Base-by-base conservation (phyloP, 2,797 vertebrate genomes). In the Leptatherina wallacei region DNA sequence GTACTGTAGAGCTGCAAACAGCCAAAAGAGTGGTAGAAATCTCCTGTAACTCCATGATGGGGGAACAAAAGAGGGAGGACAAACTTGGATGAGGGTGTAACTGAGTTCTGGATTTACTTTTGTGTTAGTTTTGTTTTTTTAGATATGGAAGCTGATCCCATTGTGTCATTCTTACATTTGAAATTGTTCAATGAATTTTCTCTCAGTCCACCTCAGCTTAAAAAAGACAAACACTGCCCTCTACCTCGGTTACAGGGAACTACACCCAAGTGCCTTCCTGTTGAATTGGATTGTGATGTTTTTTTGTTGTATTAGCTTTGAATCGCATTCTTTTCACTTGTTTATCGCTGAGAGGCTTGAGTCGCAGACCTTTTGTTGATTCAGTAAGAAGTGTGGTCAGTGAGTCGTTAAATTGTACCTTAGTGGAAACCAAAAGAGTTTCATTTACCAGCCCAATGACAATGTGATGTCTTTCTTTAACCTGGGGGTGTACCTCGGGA, bases 211-310 rank as follows among this genome's bases (percentile, higher is more conserved):
- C 0, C 60, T 72, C 29, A 8, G 0, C 35, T 76, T 70, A 64
- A 13, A 87, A 70, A 64, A 79, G 91, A 82, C 81, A 85, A 89
- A 93, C 84, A 91, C 85, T 91, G 92, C 93, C 93, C 92, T 91
- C 93, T 94, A 84, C 90, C 81, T 86, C 61, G 24, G 14, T 0
- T 47, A 20, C 14, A 27, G 32, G 73, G 82, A 80, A 92, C 24
- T 40, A 52, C 86, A 87, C n/a, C 4, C 2, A 51, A 22, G 2
- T 16, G 2, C 47, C 51, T 27, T 29, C 0, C 13, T 81, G 27
- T 3, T 16, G 11, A 32, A 3, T 59, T 2, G 6, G 44, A 61
- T 64, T 49, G 65, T 71, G 6, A 49, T 66, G 20, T 57, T 36
- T 72, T 51, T 77, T 54, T 71, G 22, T 47, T 63, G n/a, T 74